phyloP scores from a whole-genome alignment of 2,888 invertebrate species.

The Allolobophora icterica region DNA sequence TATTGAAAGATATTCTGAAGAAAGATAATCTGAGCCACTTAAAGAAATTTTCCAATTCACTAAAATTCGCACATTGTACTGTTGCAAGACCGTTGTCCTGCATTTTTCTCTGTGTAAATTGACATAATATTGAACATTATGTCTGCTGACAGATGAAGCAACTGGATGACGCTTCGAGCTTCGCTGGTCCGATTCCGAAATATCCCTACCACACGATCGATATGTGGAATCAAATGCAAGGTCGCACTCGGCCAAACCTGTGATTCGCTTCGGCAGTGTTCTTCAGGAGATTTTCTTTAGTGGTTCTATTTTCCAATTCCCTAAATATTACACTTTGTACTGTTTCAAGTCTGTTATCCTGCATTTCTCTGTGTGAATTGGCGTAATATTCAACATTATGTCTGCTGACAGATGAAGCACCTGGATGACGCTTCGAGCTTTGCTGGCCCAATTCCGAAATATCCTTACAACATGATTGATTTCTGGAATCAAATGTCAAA shows the following conservation, averaged over 20 bases:
- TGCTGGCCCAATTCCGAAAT: slow-evolving; percentile 43
- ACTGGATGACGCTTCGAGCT: background rate
- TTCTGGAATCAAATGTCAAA: background rate
- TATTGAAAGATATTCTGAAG: no score
- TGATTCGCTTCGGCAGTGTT: no score
- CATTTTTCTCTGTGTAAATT: no score
- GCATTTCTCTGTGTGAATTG: no score
- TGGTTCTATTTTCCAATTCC: no score
- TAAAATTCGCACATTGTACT: background rate
- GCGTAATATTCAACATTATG: no score
- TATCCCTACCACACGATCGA: background rate
- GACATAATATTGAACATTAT: background rate
- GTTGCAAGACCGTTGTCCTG: background rate
- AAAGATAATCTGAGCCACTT: no score
- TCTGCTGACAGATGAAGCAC: slow-evolving; percentile 50
- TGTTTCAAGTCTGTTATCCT: no score
- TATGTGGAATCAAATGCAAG: background rate
- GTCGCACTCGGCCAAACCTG: background rate
- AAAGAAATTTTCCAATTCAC: no score
- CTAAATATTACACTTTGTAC: no score
- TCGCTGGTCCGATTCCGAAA: slow-evolving; percentile 4
- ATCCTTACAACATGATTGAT: slow-evolving; percentile 50
- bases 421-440: slow-evolving; percentile 51
- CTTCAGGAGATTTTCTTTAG: no score
- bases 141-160: background rate